Conservation (phyloP, 1,140 invertebrate species). For the Parapsyche elsis region DNA sequence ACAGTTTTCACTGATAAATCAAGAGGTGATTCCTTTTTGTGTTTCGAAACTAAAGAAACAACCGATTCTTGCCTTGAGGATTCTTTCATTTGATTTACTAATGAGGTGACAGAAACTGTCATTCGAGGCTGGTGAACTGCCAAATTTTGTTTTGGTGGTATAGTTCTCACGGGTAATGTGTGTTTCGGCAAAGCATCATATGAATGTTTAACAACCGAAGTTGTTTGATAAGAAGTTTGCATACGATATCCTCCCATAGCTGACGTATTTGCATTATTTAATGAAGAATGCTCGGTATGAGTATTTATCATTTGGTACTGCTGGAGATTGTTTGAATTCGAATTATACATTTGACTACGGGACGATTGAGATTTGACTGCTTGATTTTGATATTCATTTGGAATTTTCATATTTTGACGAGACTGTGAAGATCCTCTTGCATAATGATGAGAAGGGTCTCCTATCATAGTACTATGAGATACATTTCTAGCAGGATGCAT, state of each 20-base stretch:
- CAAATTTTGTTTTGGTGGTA: constrained; percentile 58
- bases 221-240: constrained; percentile 58
- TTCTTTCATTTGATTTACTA: constrained; percentile 67
- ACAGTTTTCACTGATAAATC: constrained; percentile 89
- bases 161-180: neutral
- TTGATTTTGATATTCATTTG: constrained; percentile 37
- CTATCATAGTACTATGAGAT: neutral
- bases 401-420: constrained; percentile 37
- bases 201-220: constrained; percentile 59
- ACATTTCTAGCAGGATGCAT: neutral
- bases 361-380: constrained; percentile 42
- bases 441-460: constrained; percentile 41
- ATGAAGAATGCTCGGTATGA: neutral
- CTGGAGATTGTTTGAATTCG: neutral
- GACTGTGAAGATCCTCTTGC: constrained; percentile 36
- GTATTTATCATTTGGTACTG: constrained; percentile 27
- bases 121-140: constrained; percentile 63
- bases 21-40: constrained; percentile 79
- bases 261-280: constrained; percentile 2
- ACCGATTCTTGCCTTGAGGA: constrained; percentile 32
- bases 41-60: constrained; percentile 45
- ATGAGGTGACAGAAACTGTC: constrained; percentile 65
- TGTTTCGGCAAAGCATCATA: constrained; percentile 60
- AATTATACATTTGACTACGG: constrained; percentile 6
- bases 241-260: constrained; percentile 28